These are phyloP conservation scores for Saccopteryx bilineata DNA, from an alignment of 2,113 vertebrate species.

Conservation along the genomic window DNA sequence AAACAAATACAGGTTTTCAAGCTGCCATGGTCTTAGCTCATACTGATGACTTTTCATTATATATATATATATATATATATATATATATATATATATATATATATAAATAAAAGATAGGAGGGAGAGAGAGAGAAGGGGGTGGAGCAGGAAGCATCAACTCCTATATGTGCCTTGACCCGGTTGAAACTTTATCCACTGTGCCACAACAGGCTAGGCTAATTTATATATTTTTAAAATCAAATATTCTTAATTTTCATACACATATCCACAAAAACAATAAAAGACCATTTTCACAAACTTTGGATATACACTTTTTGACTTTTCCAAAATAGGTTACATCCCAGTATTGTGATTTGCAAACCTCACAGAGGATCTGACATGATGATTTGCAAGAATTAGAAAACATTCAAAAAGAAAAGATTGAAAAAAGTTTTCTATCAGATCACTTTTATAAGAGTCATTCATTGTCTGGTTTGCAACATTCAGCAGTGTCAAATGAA, in stretches of 20 bases:
- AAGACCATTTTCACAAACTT: neutral
- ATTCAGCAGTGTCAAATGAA: neutral
- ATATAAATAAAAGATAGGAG: too few species aligned
- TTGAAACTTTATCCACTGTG: too few species aligned
- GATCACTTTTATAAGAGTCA: neutral
- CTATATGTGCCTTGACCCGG: too few species aligned
- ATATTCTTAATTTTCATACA: neutral
- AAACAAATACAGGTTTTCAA: neutral
- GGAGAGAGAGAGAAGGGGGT: too few species aligned
- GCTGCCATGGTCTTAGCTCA: neutral
- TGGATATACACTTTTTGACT: neutral
- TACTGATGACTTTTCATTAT: neutral
- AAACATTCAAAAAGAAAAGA: neutral
- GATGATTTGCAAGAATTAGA: neutral
- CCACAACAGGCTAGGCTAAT: too few species aligned
- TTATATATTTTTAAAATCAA: too few species aligned
- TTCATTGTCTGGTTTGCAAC: conserved; percentile 45
- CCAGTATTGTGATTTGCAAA: neutral
- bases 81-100: too few species aligned
- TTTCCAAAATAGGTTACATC: neutral
- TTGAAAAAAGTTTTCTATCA: neutral
- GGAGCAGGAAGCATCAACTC: too few species aligned
- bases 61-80: neutral
- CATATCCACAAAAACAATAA: neutral
- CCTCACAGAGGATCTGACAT: neutral